Evolutionary conservation across 2,888 invertebrate species (phyloP), one percentile per base, ranked within the genome.

Genomic region (Lithosia quadra): DNA sequence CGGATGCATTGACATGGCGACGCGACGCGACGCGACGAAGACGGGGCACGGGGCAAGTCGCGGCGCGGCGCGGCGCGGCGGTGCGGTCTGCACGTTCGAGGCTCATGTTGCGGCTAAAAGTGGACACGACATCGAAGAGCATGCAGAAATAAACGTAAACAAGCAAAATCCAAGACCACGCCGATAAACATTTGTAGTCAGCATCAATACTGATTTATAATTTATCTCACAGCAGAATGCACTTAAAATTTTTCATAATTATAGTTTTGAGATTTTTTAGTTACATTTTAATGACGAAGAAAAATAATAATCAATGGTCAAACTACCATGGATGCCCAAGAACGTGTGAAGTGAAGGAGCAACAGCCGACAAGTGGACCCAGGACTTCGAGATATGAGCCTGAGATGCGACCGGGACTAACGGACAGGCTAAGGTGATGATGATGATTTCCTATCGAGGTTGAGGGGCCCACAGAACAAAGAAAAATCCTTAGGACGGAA

Each of bases 51-150:
- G 75, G 79, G 69, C 39, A 65, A 63, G 53, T 22, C 21, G 58
- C 55, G 34, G 36, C 55, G 33, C 57, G 34, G 36, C 55, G 33
- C 57, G 61, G 76, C 73, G 68, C 72, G 83, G 73, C 49, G 62
- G 28, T 36, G 33, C 53, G 56, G 76, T 74, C 69, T 76, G 83
- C 83, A 78, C 81, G 84, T 79, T 77, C 82, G 79, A 86, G 85
- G 86, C 92, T 93, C 92, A 90, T 89, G 90, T 93, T 93, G 91
- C 92, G 84, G 86, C 93, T 94, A 94, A 91, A 93, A 89, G 87
- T 84, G 90, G 91, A 90, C 87, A 80, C 86, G 84, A 82, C 86
- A 86, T 80, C 88, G 86, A 86, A 85, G 83, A 88, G 86, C 87
- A 88, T 81, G 88, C 91, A 90, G 84, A 92, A 91, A 91, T 90